Evolutionary conservation across 1,140 invertebrate genomes (phyloP), one percentile per base, ranked within the genome.

Genomic region (Reticulitermes speratus): DNA sequence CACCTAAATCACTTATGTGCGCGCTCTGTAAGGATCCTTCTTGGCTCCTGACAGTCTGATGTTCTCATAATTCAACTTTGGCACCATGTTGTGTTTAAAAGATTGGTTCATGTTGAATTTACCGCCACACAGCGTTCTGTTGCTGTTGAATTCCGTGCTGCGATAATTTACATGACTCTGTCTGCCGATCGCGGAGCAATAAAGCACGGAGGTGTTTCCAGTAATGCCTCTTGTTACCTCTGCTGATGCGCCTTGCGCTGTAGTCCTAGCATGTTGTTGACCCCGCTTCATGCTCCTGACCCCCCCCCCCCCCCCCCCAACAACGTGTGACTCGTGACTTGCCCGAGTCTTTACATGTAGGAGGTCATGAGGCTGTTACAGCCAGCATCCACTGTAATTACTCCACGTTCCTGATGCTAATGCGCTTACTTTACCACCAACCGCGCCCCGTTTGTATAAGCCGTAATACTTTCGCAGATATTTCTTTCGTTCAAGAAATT

Each of bases 141-240:
- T 75, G 14, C n/a, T 7, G 8, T 30, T 25, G 25, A 75, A 75
- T 75, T 30, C n/a, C 65, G 65, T 11, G 65, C 25, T n/a, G 65
- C 7, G 65, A 75, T 75, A 8, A 75, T 25, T 75, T 30, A 75
- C 65, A 75, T 30, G 65, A 75, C 25, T 30, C 65, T 75, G 65
- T 75, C 65, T 1, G 65, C n/a, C 12, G 7, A 25, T 8, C 65
- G 65, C 14, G 25, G 65, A 75, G 65, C 65, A 75, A 75, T 75
- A 75, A 75, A 75, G 14, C 65, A 75, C 65, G 16, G 65, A 75
- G 65, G 65, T 75, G 65, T 75, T 75, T 75, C 5, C 65, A 75
- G 14, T 75, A 75, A 75, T 75, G n/a, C 65, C 65, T 75, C 65
- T 75, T 75, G 65, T 75, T 75, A 75, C 65, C 65, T 75, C 25